Evolutionary conservation across 1,140 invertebrate species (phyloP).

Genomic region (Tetraneura akinire): DNA sequence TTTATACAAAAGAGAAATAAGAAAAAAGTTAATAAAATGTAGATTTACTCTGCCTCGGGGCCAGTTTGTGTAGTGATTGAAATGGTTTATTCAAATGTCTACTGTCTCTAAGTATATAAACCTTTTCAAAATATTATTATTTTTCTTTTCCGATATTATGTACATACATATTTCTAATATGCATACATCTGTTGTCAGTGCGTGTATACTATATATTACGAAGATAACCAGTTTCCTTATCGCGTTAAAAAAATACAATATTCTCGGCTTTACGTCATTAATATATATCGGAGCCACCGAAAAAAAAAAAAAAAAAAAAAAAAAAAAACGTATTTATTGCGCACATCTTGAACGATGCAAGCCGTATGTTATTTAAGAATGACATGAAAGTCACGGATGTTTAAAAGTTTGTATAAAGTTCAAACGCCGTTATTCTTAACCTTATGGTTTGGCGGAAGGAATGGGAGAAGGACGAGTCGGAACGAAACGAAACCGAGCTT

Average conservation of each 20-base stretch:
- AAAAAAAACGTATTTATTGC: constrained; percentile 28
- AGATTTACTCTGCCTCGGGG: constrained; percentile 46
- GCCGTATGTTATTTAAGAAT: constrained; percentile 18
- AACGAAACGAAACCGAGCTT: constrained; percentile 4
- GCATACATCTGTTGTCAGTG: background rate
- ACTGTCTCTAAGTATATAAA: background rate
- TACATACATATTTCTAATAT: background rate
- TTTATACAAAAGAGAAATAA: background rate
- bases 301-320: too few relatives aligned
- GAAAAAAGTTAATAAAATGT: constrained; percentile 50
- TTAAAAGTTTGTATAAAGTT: constrained; percentile 27
- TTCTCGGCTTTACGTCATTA: too few relatives aligned
- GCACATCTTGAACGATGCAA: background rate
- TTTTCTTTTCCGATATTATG: background rate
- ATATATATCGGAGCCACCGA: background rate
- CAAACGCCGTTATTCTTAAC: constrained; percentile 6
- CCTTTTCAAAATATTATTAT: background rate
- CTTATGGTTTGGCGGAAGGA: background rate
- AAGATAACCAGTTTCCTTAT: constrained; percentile 14
- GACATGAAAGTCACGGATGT: constrained; percentile 14
- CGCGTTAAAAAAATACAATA: background rate
- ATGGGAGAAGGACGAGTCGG: background rate
- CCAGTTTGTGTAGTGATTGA: constrained; percentile 15
- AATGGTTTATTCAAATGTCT: constrained; percentile 37
- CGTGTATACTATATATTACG: too few relatives aligned